Conservation (phyloP, 92 coral and sea anemone species). For the Heliopora coerulea region DNA sequence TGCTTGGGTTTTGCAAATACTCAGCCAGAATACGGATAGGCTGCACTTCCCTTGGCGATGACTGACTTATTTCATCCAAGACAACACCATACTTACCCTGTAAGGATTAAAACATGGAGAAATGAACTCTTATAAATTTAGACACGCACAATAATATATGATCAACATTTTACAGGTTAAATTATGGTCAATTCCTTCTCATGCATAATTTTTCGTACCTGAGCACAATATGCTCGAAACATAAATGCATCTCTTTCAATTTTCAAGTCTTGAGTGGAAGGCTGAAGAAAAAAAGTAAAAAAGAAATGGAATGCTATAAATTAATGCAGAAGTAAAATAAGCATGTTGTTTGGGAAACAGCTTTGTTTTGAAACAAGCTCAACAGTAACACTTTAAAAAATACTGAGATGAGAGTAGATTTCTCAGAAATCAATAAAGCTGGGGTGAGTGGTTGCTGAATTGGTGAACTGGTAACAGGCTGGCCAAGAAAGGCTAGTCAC, state of each 20-base stretch:
- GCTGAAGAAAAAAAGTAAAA: conserved; percentile 19
- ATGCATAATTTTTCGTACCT: conserved; percentile 52
- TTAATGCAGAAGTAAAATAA: too few relatives aligned
- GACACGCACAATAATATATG: too few relatives aligned
- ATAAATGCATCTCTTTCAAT: conserved; percentile 92
- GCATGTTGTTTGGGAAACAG: too few relatives aligned
- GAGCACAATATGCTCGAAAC: conserved; percentile 98
- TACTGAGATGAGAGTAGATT: too few relatives aligned
- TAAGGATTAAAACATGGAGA: neutral
- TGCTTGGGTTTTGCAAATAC: conserved; percentile 80
- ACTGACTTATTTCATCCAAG: conserved; percentile 78
- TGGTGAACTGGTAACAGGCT: too few relatives aligned
- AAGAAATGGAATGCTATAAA: neutral
- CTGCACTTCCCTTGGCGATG: conserved; percentile 89
- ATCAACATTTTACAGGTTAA: neutral
- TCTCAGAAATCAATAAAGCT: too few relatives aligned
- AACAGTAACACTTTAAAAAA: too few relatives aligned
- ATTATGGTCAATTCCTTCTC: neutral
- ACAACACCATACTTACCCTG: conserved; percentile 98
- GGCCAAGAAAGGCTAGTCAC: too few relatives aligned
- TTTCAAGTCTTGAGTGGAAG: conserved; percentile 74
- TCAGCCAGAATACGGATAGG: conserved; percentile 91
- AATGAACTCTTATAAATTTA: neutral
- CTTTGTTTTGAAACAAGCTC: too few relatives aligned
- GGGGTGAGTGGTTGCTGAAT: too few relatives aligned